Base-by-base conservation (phyloP, 2,888 invertebrate species). In the Pristionchus exspectatus region DNA sequence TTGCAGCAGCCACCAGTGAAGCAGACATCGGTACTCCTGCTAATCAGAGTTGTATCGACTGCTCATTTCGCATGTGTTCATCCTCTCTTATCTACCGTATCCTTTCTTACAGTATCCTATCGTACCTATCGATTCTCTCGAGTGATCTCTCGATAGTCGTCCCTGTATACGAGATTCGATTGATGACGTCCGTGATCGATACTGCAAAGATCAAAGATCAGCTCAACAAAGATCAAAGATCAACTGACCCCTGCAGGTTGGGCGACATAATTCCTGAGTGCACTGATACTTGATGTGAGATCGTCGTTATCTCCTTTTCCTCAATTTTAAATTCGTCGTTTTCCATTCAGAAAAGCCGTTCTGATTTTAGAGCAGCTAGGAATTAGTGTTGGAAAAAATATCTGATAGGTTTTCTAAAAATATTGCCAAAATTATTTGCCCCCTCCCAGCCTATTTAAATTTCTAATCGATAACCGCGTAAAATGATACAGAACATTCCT, bases 141-240 rank as follows among this genome's bases (percentile, higher is more conserved):
- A 74, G 38, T 74, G 74, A 38, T 87, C 87, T 27, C 87, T 66
- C 69, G 69, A 66, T 16, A 50, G 27, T n/a, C 38, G 30, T 18
- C 69, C 50, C 14, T 30, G 24, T 10, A 50, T 30, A n/a, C 77
- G 74, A 16, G 88, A 77, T 27, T 88, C 88, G 38, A 59, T 77
- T 9, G 88, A 88, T 18, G 88, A 88, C 9, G 77, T 77, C 18
- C 88, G 88, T 4, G 88, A 88, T 5, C 88, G 88, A 24, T 77
- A 88, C 88, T 88, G 88, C 9, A 88, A n/a, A 50, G 72, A 83
- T 83, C 54, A 83, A 83, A 83, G 83, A 83, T 83, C 54, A 83
- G 24, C 24, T 84, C 27, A 69, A 14, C n/a, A 38, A 38, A 77
- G 44, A 83, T 54, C 83, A 83, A 83, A 50, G 83, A 83, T 83